Conservation (phyloP, 35 echinoderm and acorn worm genomes). For the Lytechinus variegatus region DNA sequence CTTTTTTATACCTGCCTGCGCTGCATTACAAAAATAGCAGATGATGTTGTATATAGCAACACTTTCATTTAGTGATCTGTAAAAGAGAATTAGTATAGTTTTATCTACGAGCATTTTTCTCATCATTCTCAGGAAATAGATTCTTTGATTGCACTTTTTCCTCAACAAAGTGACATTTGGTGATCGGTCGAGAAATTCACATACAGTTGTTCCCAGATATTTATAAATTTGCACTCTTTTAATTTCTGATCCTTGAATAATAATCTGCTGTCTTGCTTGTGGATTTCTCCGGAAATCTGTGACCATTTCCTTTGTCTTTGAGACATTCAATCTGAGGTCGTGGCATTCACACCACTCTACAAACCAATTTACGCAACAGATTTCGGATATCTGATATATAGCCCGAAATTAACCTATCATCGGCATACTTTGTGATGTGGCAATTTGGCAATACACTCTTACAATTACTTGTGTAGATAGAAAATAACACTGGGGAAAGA, state of each 20-base stretch:
- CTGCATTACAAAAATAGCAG: no score
- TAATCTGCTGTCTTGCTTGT: neutral
- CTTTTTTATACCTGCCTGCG: no score
- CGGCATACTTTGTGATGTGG: slow-evolving; percentile 4
- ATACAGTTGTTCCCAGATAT: slow-evolving; percentile 10
- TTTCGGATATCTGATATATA: neutral
- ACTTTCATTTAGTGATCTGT: no score
- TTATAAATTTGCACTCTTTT: neutral
- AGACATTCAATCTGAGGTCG: neutral
- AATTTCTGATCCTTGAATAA: neutral
- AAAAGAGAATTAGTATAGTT: no score
- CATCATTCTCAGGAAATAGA: neutral
- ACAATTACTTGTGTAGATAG: neutral
- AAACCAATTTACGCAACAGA: neutral
- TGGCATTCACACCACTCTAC: neutral
- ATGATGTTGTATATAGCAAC: no score
- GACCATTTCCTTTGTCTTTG: slow-evolving; percentile 27
- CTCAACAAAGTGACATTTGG: neutral
- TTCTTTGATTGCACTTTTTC: neutral
- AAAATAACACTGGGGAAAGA: neutral
- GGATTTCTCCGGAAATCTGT: neutral
- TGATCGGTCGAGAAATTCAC: neutral
- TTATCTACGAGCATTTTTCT: neutral
- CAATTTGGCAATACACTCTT: neutral
- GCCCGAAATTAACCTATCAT: neutral